Percentiles rank a stretch among this genome's conserved stretches.
phyloP scores from a whole-genome alignment of 2,888 invertebrate genomes.

The Synanthedon formicaeformis region DNA sequence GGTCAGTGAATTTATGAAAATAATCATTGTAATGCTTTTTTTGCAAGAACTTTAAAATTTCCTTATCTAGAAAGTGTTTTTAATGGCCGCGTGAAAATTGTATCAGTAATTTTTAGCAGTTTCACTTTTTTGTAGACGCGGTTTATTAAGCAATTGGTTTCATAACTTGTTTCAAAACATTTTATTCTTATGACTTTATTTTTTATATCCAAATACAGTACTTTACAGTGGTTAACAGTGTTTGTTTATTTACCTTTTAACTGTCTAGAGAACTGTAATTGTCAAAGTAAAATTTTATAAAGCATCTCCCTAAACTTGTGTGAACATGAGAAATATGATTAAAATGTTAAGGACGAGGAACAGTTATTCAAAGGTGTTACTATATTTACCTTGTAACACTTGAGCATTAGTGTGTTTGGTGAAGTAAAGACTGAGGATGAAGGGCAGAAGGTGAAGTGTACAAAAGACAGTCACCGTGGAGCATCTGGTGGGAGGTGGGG shows the following conservation, averaged over 20 bases:
- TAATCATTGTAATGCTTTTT: no score
- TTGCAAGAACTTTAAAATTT: no score
- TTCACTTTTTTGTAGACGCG: no score
- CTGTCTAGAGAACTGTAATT: no score
- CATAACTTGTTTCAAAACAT: conserved; percentile 44
- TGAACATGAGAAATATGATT: conserved; percentile 45
- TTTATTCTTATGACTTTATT: conserved; percentile 6
- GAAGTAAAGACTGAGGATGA: conserved; percentile 27
- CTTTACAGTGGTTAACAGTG: neutral
- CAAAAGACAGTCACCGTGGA: conserved; percentile 70
- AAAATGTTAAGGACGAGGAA: conserved; percentile 50
- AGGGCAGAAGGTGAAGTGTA: conserved; percentile 39
- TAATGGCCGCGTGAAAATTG: no score
- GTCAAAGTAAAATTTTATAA: neutral
- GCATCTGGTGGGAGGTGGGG: conserved; percentile 82
- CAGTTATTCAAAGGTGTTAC: conserved; percentile 43
- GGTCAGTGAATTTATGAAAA: conserved; percentile 6
- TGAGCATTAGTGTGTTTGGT: conserved; percentile 26
- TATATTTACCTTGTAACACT: conserved; percentile 49
- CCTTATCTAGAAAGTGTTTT: no score
- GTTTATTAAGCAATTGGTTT: neutral
- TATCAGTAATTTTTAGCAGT: no score
- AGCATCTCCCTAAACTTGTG: neutral
- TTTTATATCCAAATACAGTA: neutral
- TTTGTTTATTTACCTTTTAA: neutral